Base-by-base conservation (phyloP, 2,113 vertebrate species). In the Ameiurus melas region DNA sequence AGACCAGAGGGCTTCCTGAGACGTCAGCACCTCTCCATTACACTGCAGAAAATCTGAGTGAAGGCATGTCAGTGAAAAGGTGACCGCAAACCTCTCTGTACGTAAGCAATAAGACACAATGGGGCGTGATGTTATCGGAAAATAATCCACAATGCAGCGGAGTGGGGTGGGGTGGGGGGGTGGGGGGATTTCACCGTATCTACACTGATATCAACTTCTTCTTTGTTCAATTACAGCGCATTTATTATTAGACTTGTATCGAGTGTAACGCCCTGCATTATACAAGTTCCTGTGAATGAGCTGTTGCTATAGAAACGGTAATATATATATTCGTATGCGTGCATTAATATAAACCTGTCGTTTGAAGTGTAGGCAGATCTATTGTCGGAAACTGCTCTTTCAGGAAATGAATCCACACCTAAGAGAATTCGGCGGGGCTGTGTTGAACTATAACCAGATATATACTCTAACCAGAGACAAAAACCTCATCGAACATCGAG, bases 1-100 rank as follows among this genome's bases (percentile, higher is more conserved):
- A 84, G 43, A 84, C 53, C 79, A 62, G 71, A 62, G 39, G 22
- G 30, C 62, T 84, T 84, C 83, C 83, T 84, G 83, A 62, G 80
- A 83, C 36, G 1, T 62, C 80, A 82, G 20, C 80, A 17, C 80
- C 57, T 62, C 33, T 43, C 36, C 83, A 68, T 68, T 27, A 51
- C 14, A 51, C 14, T 43, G 62, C 83, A 53, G 66, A 83, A 83
- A 47, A 83, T 83, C 82, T 9, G 39, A 66, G 22, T 47, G 60
- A 83, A 66, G 19, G 36, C 25, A 36, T 60, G 30, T 60, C 10
- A 47, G 60, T 1, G 22, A 47, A 66, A 43, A n/a, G 25, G 30
- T 62, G 57, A 64, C 33, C 0, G 55, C 36, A 83, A n/a, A 84
- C 60, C n/a, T 66, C 13, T 36, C 47, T 43, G 4, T 7, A 3